Evolutionary conservation across 2,888 invertebrate species (phyloP), one percentile per base, ranked within the genome.

Genomic region (Luperina nickerlii): DNA sequence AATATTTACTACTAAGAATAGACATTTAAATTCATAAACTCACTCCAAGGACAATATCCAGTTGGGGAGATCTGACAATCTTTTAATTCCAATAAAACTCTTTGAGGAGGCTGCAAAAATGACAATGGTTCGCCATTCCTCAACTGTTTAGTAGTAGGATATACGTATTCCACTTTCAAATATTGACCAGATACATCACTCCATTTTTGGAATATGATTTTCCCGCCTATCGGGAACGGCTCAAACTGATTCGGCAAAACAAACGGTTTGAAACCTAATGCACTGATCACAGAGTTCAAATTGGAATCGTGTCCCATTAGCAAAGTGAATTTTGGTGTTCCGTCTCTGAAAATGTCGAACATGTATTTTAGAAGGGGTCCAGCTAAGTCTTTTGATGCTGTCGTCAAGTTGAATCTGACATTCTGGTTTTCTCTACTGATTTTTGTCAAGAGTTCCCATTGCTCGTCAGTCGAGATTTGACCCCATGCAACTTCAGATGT

Each of bases 271-370:
- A 96, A 93, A 27, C 87, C 90, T 70, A 96, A 88, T 0, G 93
- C 90, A 0, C 89, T 88, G 24, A 94, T 86, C 1, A 96, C 82
- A 18, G 94, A 81, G 67, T 89, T 93, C 54, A 95, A 84, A 89
- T 96, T 96, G 0, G 96, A 92, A 90, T 96, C 96, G 76, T 96
- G 96, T 0, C 96, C 96, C 2, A 95, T 88, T 0, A 96, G 82
- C 6, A 94, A 73, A 0, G 92, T 92, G 32, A 95, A 90, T 79
- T 92, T 95, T 63, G 88, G 88, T 9, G 76, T 83, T 5, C 88
- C 83, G 18, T 90, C 81, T 18, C 90, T 82, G 32, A 94, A 88
- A 57, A 93, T 86, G 51, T 91, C 83, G 63, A 89, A 91, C 65
- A 96, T 94, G 74, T 92, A 94, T 24, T 90, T 83, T 9, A 96